Evolutionary conservation across 1,140 invertebrate species (phyloP).

Genomic region (Melanaphis sacchari): DNA sequence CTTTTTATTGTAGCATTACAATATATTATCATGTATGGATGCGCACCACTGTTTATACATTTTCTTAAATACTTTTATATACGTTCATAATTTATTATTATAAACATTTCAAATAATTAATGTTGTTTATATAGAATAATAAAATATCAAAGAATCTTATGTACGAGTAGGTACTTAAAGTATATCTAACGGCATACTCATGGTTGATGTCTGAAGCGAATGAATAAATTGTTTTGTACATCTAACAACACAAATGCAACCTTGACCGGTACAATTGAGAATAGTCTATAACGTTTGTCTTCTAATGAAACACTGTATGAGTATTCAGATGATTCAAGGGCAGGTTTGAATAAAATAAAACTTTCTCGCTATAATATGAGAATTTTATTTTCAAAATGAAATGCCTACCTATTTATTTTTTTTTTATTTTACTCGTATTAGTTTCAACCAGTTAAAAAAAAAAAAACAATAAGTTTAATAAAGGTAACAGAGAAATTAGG

Average conservation of each 20-base stretch:
- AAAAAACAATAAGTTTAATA: background rate
- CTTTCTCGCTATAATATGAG: background rate
- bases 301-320: background rate
- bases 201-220: conserved; percentile 32
- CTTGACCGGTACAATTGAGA: conserved; percentile 50
- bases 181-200: background rate
- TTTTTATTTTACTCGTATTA: background rate
- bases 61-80: background rate
- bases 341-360: background rate
- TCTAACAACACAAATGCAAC: conserved; percentile 24
- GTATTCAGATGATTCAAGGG: conserved; percentile 32
- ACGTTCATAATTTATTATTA: background rate
- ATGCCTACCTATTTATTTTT: background rate
- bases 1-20: background rate
- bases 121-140: background rate
- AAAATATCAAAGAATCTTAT: background rate
- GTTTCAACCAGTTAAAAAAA: background rate
- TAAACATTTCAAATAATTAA: background rate
- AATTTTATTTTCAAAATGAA: background rate
- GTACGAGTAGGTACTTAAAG: background rate
- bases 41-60: background rate
- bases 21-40: background rate
- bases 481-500: background rate
- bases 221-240: conserved; percentile 42
- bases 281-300: conserved; percentile 27